Base-by-base conservation (phyloP, 2,888 invertebrate genomes). In the Cataglyphis rosenhaueri region DNA sequence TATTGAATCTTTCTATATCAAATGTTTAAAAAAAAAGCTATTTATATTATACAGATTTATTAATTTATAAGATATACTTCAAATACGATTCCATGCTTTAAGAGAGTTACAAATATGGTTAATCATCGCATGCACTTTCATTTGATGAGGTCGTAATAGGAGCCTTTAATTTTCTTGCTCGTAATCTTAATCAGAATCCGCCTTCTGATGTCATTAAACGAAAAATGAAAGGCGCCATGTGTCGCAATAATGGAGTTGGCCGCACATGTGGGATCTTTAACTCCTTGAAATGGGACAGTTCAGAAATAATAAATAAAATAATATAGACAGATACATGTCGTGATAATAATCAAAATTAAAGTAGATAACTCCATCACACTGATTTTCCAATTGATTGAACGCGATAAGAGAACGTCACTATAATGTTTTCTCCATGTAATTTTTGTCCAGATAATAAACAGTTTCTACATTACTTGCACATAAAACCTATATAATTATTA, bases 181-280 rank as follows among this genome's bases (percentile, higher is more conserved):
- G 66, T 3, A 87, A 32, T 25, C 88, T 87, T 12, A 92, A 74
- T 90, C 90, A 91, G 35, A 90, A 90, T 0, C 93, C 92, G 15
- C 83, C 83, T 12, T 90, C 81, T 0, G 91, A 71, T 25, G 25
- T 1, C 25, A 25, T 25, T 25, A 25, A 25, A 25, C 32, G 32
- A 15, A 44, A 44, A 6, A 89, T 0, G 0, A 65, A 21, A 0
- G 86, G 70, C 1, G 62, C 82, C 87, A 90, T 86, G 62, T 89
- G 89, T 0, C 91, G 91, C 0, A 92, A 6, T 0, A 92, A 18
- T 0, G 91, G 88, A 8, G 83, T 12, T 1, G 86, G 84, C 12
- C 29, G 59, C 0, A 81, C 15, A 41, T 89, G 79, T 0, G 88
- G 88, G 6, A 92, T 76, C 3, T 85, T 89, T 5, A 55, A 35